Conservation (phyloP, 1,140 invertebrate genomes). For the Bombyx mandarina region DNA sequence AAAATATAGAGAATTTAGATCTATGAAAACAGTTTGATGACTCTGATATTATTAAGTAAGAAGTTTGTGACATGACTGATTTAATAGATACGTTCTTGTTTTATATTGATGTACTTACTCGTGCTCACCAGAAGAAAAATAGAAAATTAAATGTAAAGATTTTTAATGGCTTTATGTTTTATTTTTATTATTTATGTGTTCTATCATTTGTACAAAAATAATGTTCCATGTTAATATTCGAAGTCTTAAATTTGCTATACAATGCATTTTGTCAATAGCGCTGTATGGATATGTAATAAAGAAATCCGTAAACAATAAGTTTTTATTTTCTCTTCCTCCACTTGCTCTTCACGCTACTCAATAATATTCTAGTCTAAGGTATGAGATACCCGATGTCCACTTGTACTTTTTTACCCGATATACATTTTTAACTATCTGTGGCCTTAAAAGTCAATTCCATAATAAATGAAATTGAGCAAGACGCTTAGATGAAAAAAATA, state of each 20-base stretch:
- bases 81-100: conserved; percentile 1
- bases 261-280: conserved; percentile 63
- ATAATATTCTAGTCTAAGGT: no score
- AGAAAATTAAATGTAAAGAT: conserved; percentile 13
- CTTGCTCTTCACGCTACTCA: no score
- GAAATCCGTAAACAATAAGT: conserved; percentile 38
- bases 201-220: conserved; percentile 60
- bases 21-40: no score
- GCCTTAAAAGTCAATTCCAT: no score
- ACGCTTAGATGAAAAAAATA: no score
- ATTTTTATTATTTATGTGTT: conserved; percentile 33
- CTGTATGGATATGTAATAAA: conserved; percentile 63
- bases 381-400: no score
- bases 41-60: no score
- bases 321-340: conserved; percentile 13
- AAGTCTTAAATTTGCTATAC: conserved; percentile 47
- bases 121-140: conserved; percentile 33
- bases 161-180: conserved; percentile 17
- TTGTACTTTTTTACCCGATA: no score
- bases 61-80: background rate
- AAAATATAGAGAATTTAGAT: no score
- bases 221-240: conserved; percentile 32
- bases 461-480: no score
- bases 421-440: no score
- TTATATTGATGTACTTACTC: background rate